These are phyloP conservation scores for Helobdella robusta DNA, from an alignment of 2,888 invertebrate species.

Conservation along the genomic window DNA sequence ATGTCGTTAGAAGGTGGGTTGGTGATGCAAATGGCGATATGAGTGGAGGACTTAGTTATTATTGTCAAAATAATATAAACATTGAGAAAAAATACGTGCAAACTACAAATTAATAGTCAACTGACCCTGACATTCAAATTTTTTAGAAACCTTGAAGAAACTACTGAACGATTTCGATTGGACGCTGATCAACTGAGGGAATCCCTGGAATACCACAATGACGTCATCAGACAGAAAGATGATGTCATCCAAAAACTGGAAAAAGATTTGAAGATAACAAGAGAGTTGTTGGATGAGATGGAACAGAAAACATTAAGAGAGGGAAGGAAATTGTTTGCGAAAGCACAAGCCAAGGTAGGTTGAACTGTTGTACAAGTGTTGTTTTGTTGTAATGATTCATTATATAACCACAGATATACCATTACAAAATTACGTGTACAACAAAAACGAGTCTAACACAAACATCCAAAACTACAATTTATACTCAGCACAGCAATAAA, in stretches of 20 bases:
- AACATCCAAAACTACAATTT: too few relatives aligned
- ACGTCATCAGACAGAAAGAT: background rate
- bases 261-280: slow-evolving; percentile 10
- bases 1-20: too few relatives aligned
- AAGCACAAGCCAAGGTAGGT: slow-evolving; percentile 13
- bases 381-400: too few relatives aligned
- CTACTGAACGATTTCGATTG: background rate
- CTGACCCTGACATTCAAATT: too few relatives aligned
- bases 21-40: too few relatives aligned
- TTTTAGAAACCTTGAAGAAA: slow-evolving; percentile 13
- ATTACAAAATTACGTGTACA: too few relatives aligned
- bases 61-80: too few relatives aligned
- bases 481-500: too few relatives aligned
- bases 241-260: slow-evolving; percentile 11
- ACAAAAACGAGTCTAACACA: too few relatives aligned
- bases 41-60: too few relatives aligned
- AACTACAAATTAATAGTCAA: background rate
- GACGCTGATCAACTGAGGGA: slow-evolving; percentile 12
- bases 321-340: background rate
- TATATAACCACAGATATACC: too few relatives aligned
- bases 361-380: too few relatives aligned
- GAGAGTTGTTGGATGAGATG: slow-evolving; percentile 11
- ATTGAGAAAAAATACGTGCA: background rate
- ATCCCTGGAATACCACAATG: slow-evolving; percentile 5
- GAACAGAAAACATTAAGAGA: slow-evolving; percentile 20